Conservation (phyloP, 2,888 invertebrate genomes). For the Melitaea athalia region DNA sequence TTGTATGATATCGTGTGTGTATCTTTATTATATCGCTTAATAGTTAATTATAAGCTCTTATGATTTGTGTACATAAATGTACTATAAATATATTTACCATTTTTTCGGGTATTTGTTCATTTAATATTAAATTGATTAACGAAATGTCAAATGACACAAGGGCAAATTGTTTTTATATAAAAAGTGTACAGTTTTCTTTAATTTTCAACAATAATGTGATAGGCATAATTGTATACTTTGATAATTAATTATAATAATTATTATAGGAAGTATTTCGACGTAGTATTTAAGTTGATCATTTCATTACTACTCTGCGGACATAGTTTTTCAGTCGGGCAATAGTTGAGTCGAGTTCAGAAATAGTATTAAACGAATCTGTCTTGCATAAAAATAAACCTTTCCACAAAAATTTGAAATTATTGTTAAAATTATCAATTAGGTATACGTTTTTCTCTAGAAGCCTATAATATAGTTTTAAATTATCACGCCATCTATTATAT, state of each 20-base stretch:
- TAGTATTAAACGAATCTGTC: too few species aligned
- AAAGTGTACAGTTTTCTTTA: neutral
- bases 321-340: too few species aligned
- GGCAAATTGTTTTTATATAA: neutral
- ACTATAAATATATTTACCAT: neutral
- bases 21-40: slow-evolving; percentile 18
- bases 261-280: too few species aligned
- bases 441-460: too few species aligned
- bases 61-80: slow-evolving; percentile 13
- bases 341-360: too few species aligned
- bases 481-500: too few species aligned
- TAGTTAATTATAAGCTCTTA: slow-evolving; percentile 5
- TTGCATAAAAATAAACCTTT: too few species aligned
- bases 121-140: neutral
- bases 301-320: too few species aligned
- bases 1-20: slow-evolving; percentile 26
- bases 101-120: neutral
- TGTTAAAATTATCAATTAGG: too few species aligned
- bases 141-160: neutral
- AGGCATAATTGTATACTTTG: neutral
- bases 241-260: neutral
- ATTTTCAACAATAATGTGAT: neutral
- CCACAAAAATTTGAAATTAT: too few species aligned
- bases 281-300: too few species aligned
- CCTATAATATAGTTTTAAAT: too few species aligned